Percentiles rank a stretch among this genome's conserved stretches.
These are phyloP conservation scores for Xestia c-nigrum DNA, from an alignment of 2,888 invertebrate species.

Conservation along the genomic window DNA sequence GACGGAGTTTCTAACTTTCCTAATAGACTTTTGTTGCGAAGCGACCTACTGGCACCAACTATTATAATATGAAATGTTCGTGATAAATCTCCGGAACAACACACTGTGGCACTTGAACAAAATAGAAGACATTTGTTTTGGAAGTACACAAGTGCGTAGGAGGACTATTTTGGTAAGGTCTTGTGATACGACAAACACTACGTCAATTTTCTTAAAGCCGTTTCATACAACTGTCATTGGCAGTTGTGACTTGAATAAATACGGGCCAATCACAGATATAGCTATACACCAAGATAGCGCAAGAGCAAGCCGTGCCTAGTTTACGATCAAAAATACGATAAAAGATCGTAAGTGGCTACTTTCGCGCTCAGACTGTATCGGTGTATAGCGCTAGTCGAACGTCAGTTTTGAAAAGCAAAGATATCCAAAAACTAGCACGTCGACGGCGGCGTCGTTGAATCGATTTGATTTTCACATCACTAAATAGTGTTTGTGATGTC, in stretches of 20 bases:
- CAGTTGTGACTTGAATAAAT: not conserved
- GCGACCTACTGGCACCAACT: constrained; percentile 62
- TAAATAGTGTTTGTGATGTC: no score
- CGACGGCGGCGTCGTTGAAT: no score
- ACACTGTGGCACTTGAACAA: constrained; percentile 11
- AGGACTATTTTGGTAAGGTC: not conserved
- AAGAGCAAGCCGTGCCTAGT: no score
- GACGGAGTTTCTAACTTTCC: constrained; percentile 51
- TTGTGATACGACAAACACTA: not conserved
- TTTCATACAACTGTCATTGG: not conserved
- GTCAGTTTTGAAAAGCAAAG: no score
- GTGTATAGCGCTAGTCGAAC: no score
- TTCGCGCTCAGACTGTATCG: no score
- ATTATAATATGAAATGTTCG: constrained; percentile 53
- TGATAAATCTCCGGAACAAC: constrained; percentile 49
- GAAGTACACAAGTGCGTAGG: not conserved
- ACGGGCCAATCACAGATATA: not conserved
- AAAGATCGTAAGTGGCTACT: no score
- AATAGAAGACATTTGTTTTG: constrained; percentile 31
- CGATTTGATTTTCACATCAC: no score
- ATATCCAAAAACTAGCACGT: no score
- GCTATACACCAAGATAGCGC: no score
- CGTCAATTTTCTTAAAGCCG: not conserved
- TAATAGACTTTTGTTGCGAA: constrained; percentile 61
- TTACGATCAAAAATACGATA: no score